A percentile compares a stretch with the other conserved stretches of the same genome.
Conservation (phyloP, 2,113 vertebrate species). For the Chaenogobius annularis region DNA sequence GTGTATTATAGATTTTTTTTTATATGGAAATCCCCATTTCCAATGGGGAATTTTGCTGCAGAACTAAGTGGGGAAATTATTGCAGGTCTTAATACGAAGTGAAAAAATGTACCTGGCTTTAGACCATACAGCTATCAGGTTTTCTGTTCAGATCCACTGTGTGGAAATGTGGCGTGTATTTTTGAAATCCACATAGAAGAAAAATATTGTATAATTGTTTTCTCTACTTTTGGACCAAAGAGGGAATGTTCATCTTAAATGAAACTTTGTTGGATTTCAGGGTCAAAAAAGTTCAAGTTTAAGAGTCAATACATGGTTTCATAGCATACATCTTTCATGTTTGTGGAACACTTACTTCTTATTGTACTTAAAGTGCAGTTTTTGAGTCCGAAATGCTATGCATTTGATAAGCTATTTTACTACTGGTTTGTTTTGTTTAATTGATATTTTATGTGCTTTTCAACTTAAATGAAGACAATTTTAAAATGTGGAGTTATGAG, state of each 20-base stretch:
- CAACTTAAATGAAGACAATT: constrained; percentile 64
- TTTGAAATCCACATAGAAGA: not conserved
- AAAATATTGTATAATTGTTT: not conserved
- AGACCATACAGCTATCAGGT: not conserved
- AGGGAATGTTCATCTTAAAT: constrained; percentile 1
- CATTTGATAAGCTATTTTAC: constrained; percentile 79
- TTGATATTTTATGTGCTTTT: constrained; percentile 35
- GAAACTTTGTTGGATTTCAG: constrained; percentile 26
- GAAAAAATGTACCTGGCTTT: not conserved
- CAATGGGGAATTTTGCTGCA: constrained; percentile 48
- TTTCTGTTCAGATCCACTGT: constrained; percentile 42
- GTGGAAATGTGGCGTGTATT: constrained; percentile 43
- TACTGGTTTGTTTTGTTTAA: constrained; percentile 54
- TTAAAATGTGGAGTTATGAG: constrained; percentile 41
- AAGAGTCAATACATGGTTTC: constrained; percentile 47
- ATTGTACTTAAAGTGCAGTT: constrained; percentile 70
- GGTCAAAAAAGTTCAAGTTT: constrained; percentile 11
- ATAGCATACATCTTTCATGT: constrained; percentile 41
- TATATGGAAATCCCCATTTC: constrained; percentile 54
- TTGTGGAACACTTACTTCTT: constrained; percentile 32
- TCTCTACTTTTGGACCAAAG: constrained; percentile 5
- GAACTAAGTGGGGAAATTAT: constrained; percentile 34
- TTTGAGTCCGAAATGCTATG: constrained; percentile 75
- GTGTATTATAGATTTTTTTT: constrained; percentile 12
- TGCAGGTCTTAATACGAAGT: constrained; percentile 12